These are phyloP conservation scores for Sebastes vulpes DNA, from an alignment of 2,797 vertebrate genomes.

Conservation along the genomic window DNA sequence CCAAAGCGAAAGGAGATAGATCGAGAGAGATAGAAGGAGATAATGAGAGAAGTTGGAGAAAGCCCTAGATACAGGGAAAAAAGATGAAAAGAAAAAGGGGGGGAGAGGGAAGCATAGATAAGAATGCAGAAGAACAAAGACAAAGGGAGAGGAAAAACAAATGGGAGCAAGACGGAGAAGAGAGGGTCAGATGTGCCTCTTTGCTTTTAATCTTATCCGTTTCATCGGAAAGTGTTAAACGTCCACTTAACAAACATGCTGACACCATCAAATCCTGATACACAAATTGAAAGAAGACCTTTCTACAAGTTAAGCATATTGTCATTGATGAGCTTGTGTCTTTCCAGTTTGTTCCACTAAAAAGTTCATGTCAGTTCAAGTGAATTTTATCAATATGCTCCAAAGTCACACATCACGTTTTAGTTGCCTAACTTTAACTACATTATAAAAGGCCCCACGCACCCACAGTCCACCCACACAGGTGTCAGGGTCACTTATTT, in stretches of 20 bases:
- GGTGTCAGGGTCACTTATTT: neutral
- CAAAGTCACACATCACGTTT: neutral
- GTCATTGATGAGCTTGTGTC: neutral
- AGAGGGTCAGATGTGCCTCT: neutral
- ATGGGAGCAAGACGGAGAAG: neutral
- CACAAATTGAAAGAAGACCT: neutral
- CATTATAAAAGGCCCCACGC: neutral
- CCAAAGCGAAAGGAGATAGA: conserved; percentile 43
- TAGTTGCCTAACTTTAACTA: neutral
- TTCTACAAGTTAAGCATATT: neutral
- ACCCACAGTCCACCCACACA: neutral
- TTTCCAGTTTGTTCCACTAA: neutral
- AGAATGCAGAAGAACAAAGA: neutral
- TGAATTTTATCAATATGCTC: neutral
- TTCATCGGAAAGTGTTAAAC: conserved; percentile 14
- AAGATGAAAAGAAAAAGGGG: conserved; percentile 9
- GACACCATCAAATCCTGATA: neutral
- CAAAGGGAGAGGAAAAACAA: neutral
- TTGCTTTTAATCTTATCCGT: neutral
- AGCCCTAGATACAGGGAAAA: conserved; percentile 26
- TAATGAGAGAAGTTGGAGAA: conserved; percentile 53
- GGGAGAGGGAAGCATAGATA: conserved; percentile 2
- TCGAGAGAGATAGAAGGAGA: conserved; percentile 20
- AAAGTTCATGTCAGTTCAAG: neutral
- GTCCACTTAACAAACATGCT: neutral